Conservation (phyloP, 2,113 vertebrate genomes). For the Neogale vison region DNA sequence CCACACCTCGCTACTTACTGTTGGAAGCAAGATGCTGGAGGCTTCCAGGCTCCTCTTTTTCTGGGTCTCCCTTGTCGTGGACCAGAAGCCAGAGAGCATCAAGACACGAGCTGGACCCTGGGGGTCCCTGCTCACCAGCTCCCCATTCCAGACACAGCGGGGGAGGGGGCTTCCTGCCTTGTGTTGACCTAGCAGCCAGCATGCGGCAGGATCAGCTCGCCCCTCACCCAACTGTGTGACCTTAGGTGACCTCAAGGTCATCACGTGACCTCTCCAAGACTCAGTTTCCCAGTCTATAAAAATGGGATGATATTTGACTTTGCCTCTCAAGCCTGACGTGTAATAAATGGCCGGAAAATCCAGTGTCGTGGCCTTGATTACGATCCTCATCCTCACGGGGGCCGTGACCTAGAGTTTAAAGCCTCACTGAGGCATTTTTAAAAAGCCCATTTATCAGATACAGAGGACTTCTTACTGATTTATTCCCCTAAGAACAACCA, state of each 20-base stretch:
- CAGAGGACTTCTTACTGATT: not conserved
- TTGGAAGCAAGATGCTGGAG: not conserved
- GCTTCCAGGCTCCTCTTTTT: not conserved
- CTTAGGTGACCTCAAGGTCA: no score
- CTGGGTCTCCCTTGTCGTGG: not conserved
- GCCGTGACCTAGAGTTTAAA: not conserved
- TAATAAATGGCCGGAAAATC: not conserved
- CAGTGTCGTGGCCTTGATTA: not conserved
- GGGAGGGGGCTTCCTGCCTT: not conserved
- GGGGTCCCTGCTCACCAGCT: not conserved
- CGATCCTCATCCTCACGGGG: accelerated
- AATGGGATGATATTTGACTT: not conserved
- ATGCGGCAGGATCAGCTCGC: no score
- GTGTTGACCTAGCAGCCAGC: accelerated
- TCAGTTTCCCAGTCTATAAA: not conserved
- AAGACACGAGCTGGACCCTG: accelerated
- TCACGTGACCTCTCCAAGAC: not conserved
- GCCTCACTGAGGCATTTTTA: not conserved
- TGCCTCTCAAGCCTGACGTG: not conserved
- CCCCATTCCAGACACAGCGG: not conserved
- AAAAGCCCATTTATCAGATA: not conserved
- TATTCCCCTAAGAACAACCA: not conserved
- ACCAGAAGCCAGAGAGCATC: not conserved
- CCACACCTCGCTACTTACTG: not conserved
- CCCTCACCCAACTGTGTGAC: not conserved